Base-by-base conservation (phyloP, 2,797 vertebrate genomes). In the Sebastes miniatus region DNA sequence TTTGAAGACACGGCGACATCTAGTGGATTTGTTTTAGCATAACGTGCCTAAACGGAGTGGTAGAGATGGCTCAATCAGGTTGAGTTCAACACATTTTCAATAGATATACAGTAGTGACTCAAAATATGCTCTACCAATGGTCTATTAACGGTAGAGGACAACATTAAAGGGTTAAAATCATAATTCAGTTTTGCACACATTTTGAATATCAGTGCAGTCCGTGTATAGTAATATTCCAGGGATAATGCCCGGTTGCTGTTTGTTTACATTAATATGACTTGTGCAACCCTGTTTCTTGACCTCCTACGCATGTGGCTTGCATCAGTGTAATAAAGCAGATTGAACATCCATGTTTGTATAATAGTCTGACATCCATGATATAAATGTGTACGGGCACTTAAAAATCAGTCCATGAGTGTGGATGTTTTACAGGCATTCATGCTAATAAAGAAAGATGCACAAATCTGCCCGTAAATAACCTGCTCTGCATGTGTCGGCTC, bases 371-470 rank as follows among this genome's bases (percentile, higher is more conserved):
- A 47, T 84, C 52, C 25, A 76, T 82, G 54, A 86, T 32, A 0
- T 32, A 0, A 57, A 73, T 43, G 69, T 89, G 29, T 69, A 52
- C 12, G 43, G 66, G 90, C 73, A 74, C n/a, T 16, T 24, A 14
- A 4, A 69, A 6, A 36, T 88, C 87, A 88, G 81, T 92, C 92
- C 91, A 94, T 92, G 84, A 80, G 88, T 94, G 95, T 91, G 81
- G 79, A 79, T 80, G 74, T 84, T 89, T 91, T 87, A 77, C 83
- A 86, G 86, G 74, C 78, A 66, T 91, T 87, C 64, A 80, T 81
- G 66, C 34, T 71, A 93, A 93, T 95, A 94, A 95, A 95, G 69
- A 85, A 5, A 36, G 34, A 36, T 87, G 70, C 68, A 89, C 73
- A 88, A 25, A 90, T 83, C 58, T 79, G 61, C 62, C 56, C 67